Evolutionary conservation across 1,140 invertebrate species (phyloP).

Genomic region (Hyphantria cunea): DNA sequence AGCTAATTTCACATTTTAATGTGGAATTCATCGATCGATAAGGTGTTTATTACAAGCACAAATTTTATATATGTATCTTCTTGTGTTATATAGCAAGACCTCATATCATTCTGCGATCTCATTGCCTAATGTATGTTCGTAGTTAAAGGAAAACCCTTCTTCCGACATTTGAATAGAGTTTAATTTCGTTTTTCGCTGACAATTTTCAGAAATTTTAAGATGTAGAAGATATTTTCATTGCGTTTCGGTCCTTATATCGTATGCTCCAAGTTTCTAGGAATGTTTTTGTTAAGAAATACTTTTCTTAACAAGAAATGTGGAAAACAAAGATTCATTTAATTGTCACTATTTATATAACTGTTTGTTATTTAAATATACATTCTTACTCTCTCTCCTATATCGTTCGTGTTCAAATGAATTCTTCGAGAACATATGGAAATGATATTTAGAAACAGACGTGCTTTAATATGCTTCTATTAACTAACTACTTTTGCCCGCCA

Average conservation of each 20-base stretch:
- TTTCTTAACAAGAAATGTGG: conserved; percentile 16
- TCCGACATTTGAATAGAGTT: conserved; percentile 10
- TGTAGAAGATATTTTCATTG: conserved; percentile 24
- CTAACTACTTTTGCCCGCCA: too few relatives aligned
- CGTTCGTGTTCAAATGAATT: too few relatives aligned
- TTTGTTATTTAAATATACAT: not conserved
- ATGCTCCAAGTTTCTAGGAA: conserved; percentile 6
- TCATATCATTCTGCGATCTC: not conserved
- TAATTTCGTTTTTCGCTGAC: conserved; percentile 5
- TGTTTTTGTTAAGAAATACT: conserved; percentile 25
- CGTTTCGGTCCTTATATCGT: conserved; percentile 13
- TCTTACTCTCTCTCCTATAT: too few relatives aligned
- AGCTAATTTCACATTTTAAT: too few relatives aligned
- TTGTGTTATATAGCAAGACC: too few relatives aligned
- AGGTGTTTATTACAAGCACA: too few relatives aligned
- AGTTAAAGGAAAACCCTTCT: conserved; percentile 1
- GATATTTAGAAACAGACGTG: too few relatives aligned
- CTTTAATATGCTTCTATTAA: too few relatives aligned
- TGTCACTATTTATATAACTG: not conserved
- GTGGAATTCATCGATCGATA: too few relatives aligned
- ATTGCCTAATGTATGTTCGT: not conserved
- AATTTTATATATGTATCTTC: too few relatives aligned
- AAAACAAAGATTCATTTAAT: conserved; percentile 26
- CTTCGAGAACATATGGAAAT: too few relatives aligned
- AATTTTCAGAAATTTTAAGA: conserved; percentile 15